These are phyloP conservation scores for Trematomus bernacchii DNA, from an alignment of 2,797 vertebrate species.

Conservation along the genomic window DNA sequence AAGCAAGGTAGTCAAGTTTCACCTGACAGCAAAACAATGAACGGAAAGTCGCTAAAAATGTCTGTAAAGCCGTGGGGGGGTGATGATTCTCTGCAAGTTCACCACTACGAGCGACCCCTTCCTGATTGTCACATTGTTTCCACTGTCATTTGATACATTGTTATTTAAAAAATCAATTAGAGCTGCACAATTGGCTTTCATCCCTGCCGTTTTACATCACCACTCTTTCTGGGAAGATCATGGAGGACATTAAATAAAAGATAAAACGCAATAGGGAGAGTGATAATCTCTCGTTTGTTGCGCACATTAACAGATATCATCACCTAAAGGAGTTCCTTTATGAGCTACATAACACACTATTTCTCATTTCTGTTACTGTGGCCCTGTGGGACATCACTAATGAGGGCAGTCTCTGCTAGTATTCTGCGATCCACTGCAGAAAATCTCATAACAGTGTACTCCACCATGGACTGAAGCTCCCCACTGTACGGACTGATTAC, in stretches of 20 bases:
- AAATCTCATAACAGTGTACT: slow-evolving; percentile 26
- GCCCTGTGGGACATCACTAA: slow-evolving; percentile 17
- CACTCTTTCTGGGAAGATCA: not conserved
- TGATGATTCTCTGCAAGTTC: not conserved
- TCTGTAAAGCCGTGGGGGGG: not conserved
- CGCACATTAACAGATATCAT: not conserved
- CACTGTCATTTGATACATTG: not conserved
- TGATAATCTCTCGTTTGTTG: not conserved
- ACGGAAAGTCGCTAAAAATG: not conserved
- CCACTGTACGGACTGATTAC: slow-evolving; percentile 58
- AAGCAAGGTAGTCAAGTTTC: not conserved
- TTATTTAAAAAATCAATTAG: not conserved
- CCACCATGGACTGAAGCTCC: slow-evolving; percentile 37
- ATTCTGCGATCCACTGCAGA: slow-evolving; percentile 31
- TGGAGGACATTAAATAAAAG: not conserved
- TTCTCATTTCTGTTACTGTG: slow-evolving; percentile 15
- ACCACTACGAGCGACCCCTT: not conserved
- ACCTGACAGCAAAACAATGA: not conserved
- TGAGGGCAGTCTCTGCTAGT: slow-evolving; percentile 25
- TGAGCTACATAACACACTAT: not conserved
- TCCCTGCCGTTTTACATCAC: not conserved
- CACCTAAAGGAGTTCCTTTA: slow-evolving; percentile 1
- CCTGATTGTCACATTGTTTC: slow-evolving; percentile 4
- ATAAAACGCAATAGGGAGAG: not conserved
- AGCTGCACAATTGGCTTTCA: not conserved